These are phyloP conservation scores for Charina bottae DNA, from an alignment of 2,113 vertebrate genomes.

Conservation along the genomic window DNA sequence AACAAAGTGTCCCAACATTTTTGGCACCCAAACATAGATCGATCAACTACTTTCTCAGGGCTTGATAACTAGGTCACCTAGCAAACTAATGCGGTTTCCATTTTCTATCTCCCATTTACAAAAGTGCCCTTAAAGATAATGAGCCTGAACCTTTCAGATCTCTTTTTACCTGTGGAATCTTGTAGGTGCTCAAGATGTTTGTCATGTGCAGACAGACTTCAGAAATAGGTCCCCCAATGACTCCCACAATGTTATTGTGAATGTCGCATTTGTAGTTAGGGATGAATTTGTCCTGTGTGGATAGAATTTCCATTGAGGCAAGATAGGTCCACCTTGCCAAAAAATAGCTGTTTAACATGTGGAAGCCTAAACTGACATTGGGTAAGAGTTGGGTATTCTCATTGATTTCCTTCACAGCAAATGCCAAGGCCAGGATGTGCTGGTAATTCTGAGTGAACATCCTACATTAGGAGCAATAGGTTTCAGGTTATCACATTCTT, in stretches of 20 bases:
- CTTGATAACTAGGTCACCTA: background rate
- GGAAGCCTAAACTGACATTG: background rate
- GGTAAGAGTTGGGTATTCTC: background rate
- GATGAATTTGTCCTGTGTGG: background rate
- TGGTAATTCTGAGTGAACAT: background rate
- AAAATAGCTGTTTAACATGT: background rate
- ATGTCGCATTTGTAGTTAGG: background rate
- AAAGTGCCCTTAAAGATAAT: background rate
- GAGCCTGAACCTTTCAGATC: background rate
- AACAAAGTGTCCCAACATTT: background rate
- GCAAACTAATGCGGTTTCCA: background rate
- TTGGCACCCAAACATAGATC: background rate
- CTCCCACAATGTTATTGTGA: background rate
- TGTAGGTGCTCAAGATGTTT: background rate
- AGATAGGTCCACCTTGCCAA: background rate
- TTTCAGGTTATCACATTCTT: background rate
- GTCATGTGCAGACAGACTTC: background rate
- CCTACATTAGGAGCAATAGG: background rate
- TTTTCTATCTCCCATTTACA: background rate
- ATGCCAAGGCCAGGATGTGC: background rate
- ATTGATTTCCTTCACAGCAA: conserved; percentile 7
- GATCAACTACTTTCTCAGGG: background rate
- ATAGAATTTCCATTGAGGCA: background rate
- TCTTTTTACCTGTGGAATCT: background rate
- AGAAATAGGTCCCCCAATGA: background rate